A percentile compares a stretch with the other conserved stretches of the same genome.
These are phyloP conservation scores for Cossypha heuglini DNA, from an alignment of 2,797 vertebrate genomes.

Conservation along the genomic window DNA sequence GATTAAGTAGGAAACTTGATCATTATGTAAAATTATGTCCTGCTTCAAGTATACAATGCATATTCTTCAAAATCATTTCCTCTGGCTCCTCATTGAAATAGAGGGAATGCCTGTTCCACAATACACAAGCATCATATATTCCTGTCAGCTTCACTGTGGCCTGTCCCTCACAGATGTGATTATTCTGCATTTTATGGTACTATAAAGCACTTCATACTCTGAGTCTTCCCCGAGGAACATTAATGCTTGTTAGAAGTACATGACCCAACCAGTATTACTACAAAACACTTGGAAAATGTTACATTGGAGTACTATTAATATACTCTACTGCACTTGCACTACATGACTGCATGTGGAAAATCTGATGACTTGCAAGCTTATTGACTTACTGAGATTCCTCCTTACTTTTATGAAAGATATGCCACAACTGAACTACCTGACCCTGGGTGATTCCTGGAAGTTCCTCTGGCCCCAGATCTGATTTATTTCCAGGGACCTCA, in stretches of 20 bases:
- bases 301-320: constrained; percentile 46
- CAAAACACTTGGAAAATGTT: constrained; percentile 57
- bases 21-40: not conserved
- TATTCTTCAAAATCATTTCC: not conserved
- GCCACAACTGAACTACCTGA: not conserved
- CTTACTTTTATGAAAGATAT: not conserved
- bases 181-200: not conserved
- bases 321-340: constrained; percentile 15
- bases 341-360: constrained; percentile 4
- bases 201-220: constrained; percentile 9
- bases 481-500: not conserved
- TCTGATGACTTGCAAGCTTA: constrained; percentile 2
- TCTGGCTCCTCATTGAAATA: not conserved
- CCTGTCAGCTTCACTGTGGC: not conserved
- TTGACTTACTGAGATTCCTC: not conserved
- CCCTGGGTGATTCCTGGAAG: not conserved
- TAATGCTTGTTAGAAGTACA: constrained; percentile 29
- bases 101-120: not conserved
- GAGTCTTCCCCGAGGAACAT: not conserved
- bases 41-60: not conserved
- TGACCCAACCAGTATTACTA: constrained; percentile 6
- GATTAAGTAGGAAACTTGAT: not conserved
- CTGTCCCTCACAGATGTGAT: constrained; percentile 28
- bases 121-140: not conserved
- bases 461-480: not conserved